A percentile compares a stretch with the other conserved stretches of the same genome.
Conservation (phyloP, 2,113 vertebrate genomes). For the Microtus richardsoni region DNA sequence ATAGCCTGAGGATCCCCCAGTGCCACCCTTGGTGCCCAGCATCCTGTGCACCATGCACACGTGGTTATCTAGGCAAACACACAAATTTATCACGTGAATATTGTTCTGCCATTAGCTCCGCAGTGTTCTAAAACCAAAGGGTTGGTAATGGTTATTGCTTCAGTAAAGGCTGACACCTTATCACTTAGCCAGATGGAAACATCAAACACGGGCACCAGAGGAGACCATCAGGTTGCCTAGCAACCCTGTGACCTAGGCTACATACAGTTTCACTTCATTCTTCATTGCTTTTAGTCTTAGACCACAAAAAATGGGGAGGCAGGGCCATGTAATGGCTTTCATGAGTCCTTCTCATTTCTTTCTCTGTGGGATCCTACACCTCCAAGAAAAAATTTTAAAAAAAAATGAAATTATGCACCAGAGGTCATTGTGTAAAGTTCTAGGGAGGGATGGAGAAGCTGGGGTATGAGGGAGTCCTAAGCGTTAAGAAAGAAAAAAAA, state of each 20-base stretch:
- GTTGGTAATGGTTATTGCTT: constrained; percentile 6
- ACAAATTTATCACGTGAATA: not conserved
- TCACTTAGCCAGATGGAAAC: constrained; percentile 30
- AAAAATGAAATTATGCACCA: not conserved
- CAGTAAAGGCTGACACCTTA: constrained; percentile 14
- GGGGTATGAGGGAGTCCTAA: not conserved
- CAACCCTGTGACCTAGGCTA: not conserved
- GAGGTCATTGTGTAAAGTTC: not conserved
- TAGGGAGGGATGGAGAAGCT: not conserved
- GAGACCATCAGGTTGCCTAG: constrained; percentile 39
- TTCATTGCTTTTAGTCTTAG: not conserved
- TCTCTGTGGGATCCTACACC: not conserved
- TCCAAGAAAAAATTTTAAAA: not conserved
- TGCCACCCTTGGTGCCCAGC: constrained; percentile 97
- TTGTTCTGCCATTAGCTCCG: constrained; percentile 21
- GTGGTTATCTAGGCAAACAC: constrained; percentile 92
- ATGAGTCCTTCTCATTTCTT: not conserved
- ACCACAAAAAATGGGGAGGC: accelerated
- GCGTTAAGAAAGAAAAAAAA: not conserved
- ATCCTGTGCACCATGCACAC: constrained; percentile 98
- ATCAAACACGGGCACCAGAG: not conserved
- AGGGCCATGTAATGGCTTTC: not conserved
- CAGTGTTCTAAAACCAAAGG: not conserved
- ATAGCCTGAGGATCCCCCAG: constrained; percentile 96
- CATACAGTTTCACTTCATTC: not conserved